phyloP scores from a whole-genome alignment of 2,797 vertebrate species.

The Sebastes taczanowskii region DNA sequence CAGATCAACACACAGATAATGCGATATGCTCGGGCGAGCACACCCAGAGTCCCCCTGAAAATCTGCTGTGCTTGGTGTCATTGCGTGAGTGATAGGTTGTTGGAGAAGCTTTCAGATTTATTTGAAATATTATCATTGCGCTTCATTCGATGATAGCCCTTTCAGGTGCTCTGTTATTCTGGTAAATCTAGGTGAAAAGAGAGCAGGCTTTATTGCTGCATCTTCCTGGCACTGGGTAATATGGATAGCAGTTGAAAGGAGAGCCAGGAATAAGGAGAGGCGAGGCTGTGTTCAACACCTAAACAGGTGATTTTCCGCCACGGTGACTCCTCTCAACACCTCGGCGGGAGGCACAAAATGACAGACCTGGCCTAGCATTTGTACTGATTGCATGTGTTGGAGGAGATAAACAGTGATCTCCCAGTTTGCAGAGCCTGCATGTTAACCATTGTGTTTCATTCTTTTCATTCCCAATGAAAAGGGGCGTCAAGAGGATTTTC shows the following conservation, averaged over 20 bases:
- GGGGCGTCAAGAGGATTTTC: constrained; percentile 40
- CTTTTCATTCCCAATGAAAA: constrained; percentile 62
- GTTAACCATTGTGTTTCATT: constrained; percentile 71
- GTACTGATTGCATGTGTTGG: constrained; percentile 82
- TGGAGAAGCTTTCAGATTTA: constrained; percentile 61
- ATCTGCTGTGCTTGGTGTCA: constrained; percentile 52
- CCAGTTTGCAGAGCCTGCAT: constrained; percentile 73
- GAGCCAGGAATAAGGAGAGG: constrained; percentile 67
- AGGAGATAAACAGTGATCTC: constrained; percentile 82
- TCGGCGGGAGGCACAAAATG: constrained; percentile 80
- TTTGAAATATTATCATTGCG: constrained; percentile 70
- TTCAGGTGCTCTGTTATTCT: constrained; percentile 69
- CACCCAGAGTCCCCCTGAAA: constrained; percentile 51
- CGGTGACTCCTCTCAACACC: constrained; percentile 81
- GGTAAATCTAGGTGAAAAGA: constrained; percentile 67
- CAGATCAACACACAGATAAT: constrained; percentile 65
- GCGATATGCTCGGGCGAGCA: constrained; percentile 58
- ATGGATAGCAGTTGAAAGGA: constrained; percentile 64
- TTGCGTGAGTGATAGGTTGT: constrained; percentile 62
- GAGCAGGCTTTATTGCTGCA: constrained; percentile 47
- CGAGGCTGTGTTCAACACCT: constrained; percentile 80
- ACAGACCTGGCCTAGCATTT: constrained; percentile 76
- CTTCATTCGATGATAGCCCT: constrained; percentile 71
- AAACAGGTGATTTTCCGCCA: constrained; percentile 86
- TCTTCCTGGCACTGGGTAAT: constrained; percentile 57